These are phyloP conservation scores for Phaenicophaeus curvirostris DNA, from an alignment of 2,797 vertebrate genomes.

Conservation along the genomic window DNA sequence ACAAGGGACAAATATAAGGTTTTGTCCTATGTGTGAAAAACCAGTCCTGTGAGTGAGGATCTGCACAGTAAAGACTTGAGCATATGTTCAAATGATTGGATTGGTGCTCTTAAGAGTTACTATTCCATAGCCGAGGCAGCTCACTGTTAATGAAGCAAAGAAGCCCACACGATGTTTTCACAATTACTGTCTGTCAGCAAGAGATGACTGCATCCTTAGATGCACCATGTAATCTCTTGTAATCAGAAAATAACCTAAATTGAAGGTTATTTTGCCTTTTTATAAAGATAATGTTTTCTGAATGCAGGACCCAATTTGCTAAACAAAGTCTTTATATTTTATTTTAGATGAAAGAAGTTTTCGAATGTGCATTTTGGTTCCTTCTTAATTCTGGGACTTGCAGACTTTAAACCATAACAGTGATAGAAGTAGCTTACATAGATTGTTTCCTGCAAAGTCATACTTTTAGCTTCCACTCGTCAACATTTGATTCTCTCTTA, in stretches of 20 bases:
- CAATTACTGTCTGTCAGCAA: not conserved
- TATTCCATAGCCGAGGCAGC: not conserved
- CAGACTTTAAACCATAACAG: constrained; percentile 7
- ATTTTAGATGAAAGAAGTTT: not conserved
- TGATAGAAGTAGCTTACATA: not conserved
- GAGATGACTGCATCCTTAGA: not conserved
- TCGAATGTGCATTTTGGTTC: not conserved
- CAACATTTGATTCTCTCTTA: constrained; percentile 12
- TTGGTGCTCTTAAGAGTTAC: not conserved
- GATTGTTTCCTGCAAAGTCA: constrained; percentile 26
- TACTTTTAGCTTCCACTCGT: constrained; percentile 38
- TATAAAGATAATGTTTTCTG: not conserved
- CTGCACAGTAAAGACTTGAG: not conserved
- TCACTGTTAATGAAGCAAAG: not conserved
- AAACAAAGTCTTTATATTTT: not conserved
- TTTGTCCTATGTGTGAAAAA: not conserved
- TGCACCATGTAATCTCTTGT: not conserved
- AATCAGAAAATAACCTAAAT: not conserved
- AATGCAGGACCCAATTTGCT: not conserved
- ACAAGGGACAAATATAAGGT: not conserved
- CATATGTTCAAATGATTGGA: not conserved
- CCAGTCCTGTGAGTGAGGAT: not conserved
- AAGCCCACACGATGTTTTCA: not conserved
- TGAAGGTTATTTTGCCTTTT: not conserved
- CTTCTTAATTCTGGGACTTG: not conserved